A percentile compares a stretch with the other conserved stretches of the same genome.
phyloP scores from a whole-genome alignment of 64 coral and sea anemone species.

The Catalaphyllia jardinei region DNA sequence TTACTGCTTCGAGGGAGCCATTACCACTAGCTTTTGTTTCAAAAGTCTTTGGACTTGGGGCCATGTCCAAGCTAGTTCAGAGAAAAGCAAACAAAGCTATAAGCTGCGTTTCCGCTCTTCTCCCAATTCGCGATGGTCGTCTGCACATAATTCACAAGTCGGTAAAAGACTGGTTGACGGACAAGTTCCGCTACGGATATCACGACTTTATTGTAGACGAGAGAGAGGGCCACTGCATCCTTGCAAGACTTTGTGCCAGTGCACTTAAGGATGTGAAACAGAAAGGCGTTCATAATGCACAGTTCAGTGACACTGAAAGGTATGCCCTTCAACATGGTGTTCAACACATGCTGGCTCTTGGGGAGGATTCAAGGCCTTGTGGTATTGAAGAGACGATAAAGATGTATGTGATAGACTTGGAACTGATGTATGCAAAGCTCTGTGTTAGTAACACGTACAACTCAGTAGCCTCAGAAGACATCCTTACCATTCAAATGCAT shows the following conservation, averaged over 20 bases:
- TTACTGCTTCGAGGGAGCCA: conserved; percentile 24
- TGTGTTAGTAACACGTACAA: not conserved
- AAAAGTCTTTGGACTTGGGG: conserved; percentile 3
- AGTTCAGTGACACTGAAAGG: not conserved
- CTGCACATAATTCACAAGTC: conserved; percentile 32
- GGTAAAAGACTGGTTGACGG: conserved; percentile 27
- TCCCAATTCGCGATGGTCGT: conserved; percentile 16
- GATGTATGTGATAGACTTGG: not conserved
- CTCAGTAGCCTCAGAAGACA: not conserved
- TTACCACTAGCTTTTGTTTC: conserved; percentile 8
- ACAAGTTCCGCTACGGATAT: not conserved
- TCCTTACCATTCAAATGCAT: not conserved
- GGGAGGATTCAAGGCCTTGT: not conserved
- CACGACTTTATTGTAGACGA: conserved; percentile 25
- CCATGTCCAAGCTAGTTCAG: not conserved
- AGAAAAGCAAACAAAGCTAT: conserved; percentile 3
- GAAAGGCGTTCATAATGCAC: not conserved
- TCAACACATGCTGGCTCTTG: not conserved
- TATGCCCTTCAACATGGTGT: conserved; percentile 9
- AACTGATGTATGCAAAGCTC: not conserved
- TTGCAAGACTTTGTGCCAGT: not conserved
- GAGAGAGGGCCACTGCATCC: not conserved
- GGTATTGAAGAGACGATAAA: not conserved
- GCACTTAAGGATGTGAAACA: not conserved
- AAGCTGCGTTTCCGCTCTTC: not conserved